A percentile compares a stretch with the other conserved stretches of the same genome.
phyloP scores from a whole-genome alignment of 1,140 invertebrate species.

The Polypedilum vanderplanki region DNA sequence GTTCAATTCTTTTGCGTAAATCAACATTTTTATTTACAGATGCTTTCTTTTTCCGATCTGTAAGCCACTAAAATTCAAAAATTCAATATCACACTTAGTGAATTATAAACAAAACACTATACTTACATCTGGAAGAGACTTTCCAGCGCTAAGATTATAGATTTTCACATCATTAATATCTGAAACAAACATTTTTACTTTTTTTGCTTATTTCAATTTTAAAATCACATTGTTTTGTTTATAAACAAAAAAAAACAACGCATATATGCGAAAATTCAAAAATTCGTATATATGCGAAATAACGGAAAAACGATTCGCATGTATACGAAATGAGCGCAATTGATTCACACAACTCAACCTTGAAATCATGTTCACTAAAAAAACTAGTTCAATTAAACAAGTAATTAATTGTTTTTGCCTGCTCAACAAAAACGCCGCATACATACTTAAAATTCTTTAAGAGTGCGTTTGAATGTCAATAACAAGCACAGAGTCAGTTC shows the following conservation, averaged over 20 bases:
- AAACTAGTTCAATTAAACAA: constrained; percentile 4
- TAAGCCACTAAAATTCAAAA: constrained; percentile 68
- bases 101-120: constrained; percentile 32
- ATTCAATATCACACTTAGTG: constrained; percentile 32
- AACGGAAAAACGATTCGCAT: not conserved
- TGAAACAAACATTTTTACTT: constrained; percentile 63
- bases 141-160: constrained; percentile 94
- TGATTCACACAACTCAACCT: not conserved
- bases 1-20: constrained; percentile 80
- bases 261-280: not conserved
- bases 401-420: not conserved
- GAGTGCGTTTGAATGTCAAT: not conserved
- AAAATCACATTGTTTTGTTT: not conserved
- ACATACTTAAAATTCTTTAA: no score
- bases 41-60: constrained; percentile 77
- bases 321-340: not conserved
- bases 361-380: not conserved
- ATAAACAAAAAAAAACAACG: not conserved
- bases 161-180: constrained; percentile 94
- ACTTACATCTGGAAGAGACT: constrained; percentile 91
- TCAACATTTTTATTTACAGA: constrained; percentile 88
- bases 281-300: not conserved
- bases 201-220: not conserved
- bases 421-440: not conserved
- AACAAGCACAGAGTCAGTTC: not conserved